phyloP scores from a whole-genome alignment of 2,113 vertebrate genomes.

The Centropristis striata region DNA sequence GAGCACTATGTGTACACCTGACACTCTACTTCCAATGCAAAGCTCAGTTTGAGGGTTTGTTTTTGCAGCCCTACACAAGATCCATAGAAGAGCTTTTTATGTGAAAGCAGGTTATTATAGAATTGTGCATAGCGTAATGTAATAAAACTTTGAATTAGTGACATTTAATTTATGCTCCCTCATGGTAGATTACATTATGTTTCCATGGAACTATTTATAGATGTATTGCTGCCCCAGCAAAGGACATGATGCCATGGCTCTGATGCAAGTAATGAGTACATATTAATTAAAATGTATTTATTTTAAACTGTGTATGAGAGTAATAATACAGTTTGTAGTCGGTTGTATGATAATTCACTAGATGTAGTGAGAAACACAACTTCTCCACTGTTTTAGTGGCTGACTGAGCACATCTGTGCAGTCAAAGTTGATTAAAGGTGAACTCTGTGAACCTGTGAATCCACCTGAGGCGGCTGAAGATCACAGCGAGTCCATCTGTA shows the following conservation, averaged over 20 bases:
- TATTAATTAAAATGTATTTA: background rate
- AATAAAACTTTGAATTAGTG: background rate
- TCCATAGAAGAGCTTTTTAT: background rate
- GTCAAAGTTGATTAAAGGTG: background rate
- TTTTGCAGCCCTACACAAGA: background rate
- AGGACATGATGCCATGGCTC: background rate
- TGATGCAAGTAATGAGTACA: background rate
- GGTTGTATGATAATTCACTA: background rate
- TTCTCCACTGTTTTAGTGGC: background rate
- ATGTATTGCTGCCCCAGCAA: background rate
- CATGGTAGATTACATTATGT: background rate
- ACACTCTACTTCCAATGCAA: background rate
- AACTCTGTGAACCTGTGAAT: constrained; percentile 9
- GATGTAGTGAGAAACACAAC: background rate
- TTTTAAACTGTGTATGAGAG: background rate
- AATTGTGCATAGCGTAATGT: background rate
- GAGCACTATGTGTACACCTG: constrained; percentile 2
- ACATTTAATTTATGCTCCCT: background rate
- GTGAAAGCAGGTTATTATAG: background rate
- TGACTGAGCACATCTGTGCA: background rate
- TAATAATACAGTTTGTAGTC: background rate
- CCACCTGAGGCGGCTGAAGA: background rate
- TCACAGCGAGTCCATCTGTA: background rate
- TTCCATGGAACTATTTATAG: background rate
- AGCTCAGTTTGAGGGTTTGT: background rate